A percentile compares a stretch with the other conserved stretches of the same genome.
Evolutionary conservation across 1,140 invertebrate genomes (phyloP).

Genomic region (Pararge aegeria): DNA sequence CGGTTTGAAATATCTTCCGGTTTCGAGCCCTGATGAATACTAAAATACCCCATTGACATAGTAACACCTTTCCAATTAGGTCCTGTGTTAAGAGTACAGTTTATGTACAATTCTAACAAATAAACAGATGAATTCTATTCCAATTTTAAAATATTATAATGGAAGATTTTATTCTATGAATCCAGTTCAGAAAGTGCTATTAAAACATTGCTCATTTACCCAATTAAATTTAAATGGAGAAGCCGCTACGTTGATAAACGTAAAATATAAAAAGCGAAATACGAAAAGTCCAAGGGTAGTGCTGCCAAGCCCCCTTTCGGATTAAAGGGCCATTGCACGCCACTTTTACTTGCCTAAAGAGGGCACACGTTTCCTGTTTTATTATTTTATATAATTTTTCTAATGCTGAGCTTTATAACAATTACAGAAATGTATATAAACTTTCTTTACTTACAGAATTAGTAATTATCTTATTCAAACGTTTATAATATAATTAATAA

Average conservation of each 20-base stretch:
- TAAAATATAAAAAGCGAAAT: conserved; percentile 1
- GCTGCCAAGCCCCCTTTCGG: background rate
- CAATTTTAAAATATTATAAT: no score
- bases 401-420: background rate
- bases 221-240: background rate
- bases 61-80: no score
- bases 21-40: no score
- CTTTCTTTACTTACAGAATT: background rate
- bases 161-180: no score
- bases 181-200: no score
- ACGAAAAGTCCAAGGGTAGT: background rate
- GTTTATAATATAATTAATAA: no score
- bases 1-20: no score
- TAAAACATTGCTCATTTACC: background rate
- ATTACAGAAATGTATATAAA: background rate
- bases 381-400: background rate
- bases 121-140: no score
- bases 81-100: no score
- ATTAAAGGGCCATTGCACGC: conserved; percentile 17
- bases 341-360: conserved; percentile 22
- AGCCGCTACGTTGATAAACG: background rate
- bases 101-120: no score
- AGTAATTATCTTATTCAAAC: no score
- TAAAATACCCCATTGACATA: no score
- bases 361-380: conserved; percentile 34